Percentiles rank a stretch among this genome's conserved stretches.
These are phyloP conservation scores for Ophion costatus DNA, from an alignment of 2,888 invertebrate genomes.

Conservation along the genomic window DNA sequence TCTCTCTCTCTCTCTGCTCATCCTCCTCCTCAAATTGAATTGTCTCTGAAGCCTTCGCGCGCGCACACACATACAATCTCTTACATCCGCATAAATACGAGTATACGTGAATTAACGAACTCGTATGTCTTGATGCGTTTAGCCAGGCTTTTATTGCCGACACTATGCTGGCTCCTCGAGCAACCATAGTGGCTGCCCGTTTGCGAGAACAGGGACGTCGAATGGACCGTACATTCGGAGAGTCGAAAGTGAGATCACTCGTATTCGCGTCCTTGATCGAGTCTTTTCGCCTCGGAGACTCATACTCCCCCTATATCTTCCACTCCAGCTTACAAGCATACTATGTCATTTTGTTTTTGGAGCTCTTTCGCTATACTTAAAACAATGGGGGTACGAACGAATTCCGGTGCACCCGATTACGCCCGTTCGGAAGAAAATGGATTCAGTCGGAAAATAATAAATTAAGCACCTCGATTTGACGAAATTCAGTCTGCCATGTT, in stretches of 20 bases:
- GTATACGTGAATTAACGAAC: conserved; percentile 38
- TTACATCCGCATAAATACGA: conserved; percentile 14
- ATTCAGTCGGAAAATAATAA: no score
- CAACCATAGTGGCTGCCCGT: no score
- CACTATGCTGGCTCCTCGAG: neutral
- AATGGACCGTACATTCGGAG: no score
- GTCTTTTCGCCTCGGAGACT: conserved; percentile 1
- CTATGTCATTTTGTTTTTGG: no score
- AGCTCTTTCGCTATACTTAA: no score
- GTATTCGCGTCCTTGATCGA: conserved; percentile 28
- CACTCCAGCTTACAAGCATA: neutral
- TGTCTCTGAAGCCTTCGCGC: conserved; percentile 51
- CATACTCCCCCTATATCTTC: neutral
- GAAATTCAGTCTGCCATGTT: no score
- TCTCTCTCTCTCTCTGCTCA: neutral
- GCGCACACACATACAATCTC: conserved; percentile 26
- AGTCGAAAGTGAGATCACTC: conserved; percentile 30
- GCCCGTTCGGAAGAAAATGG: no score
- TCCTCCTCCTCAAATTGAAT: conserved; percentile 55
- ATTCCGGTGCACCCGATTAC: no score
- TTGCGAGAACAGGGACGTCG: no score
- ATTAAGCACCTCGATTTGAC: no score
- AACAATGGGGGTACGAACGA: no score
- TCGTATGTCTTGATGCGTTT: conserved; percentile 50
- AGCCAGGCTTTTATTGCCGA: conserved; percentile 15